Evolutionary conservation across 2,888 invertebrate species (phyloP).

Genomic region (Scaptomyza flava): DNA sequence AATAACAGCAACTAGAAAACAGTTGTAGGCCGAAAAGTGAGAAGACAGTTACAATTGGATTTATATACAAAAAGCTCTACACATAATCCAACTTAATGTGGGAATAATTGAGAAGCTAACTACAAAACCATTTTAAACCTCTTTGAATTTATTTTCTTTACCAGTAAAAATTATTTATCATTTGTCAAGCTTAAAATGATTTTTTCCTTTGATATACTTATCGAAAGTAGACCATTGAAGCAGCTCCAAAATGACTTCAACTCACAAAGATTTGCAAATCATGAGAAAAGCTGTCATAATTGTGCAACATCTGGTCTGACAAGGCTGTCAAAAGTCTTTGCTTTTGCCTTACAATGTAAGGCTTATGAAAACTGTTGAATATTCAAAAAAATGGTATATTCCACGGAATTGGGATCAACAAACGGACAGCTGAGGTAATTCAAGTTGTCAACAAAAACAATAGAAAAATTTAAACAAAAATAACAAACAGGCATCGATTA

Average conservation of each 20-base stretch:
- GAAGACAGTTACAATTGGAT: neutral
- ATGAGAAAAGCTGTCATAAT: constrained; percentile 61
- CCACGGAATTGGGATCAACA: constrained; percentile 62
- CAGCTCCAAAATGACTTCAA: constrained; percentile 4
- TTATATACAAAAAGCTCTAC: neutral
- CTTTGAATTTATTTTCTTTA: neutral
- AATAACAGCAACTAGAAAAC: constrained; percentile 45
- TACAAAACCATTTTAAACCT: neutral
- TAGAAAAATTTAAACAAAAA: constrained; percentile 30
- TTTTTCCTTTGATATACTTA: constrained; percentile 2
- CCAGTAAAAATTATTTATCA: neutral
- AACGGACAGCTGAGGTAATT: constrained; percentile 61
- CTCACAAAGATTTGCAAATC: constrained; percentile 30
- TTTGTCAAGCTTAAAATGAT: constrained; percentile 1
- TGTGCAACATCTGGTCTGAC: constrained; percentile 68
- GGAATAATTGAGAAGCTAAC: neutral
- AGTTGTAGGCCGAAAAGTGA: constrained; percentile 40
- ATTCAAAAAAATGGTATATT: constrained; percentile 29
- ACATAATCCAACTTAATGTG: neutral
- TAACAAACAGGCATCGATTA: constrained; percentile 9
- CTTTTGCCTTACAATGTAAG: constrained; percentile 10
- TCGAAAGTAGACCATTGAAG: constrained; percentile 17
- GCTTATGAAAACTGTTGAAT: constrained; percentile 47
- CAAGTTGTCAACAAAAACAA: constrained; percentile 37
- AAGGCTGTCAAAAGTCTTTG: constrained; percentile 37